Base-by-base conservation (phyloP, 2,888 invertebrate species). In the Melanchra persicariae region DNA sequence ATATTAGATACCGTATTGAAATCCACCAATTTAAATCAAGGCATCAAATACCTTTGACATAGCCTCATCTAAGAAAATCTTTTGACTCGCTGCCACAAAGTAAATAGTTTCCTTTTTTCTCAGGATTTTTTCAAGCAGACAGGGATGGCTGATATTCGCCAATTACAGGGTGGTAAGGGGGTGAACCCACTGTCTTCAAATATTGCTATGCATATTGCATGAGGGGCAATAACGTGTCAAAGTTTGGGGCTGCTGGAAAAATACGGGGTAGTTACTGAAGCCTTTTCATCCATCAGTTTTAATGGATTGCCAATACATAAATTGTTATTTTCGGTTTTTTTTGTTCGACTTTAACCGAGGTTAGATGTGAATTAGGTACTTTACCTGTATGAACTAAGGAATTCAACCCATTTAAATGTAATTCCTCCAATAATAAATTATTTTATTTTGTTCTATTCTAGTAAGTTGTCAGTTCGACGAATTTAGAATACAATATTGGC, bases 191-290 rank as follows among this genome's bases (percentile, higher is more conserved):
- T 90, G 88, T 85, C 87, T 85, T 87, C 87, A 88, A 87, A 91
- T 91, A 92, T 92, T 89, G 91, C 89, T 92, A 94, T 94, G 93
- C 92, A 94, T 94, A 94, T 93, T 94, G 92, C 93, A 94, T 93
- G 93, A 93, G 92, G 82, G 82, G 88, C 91, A 92, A 93, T 93
- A 93, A 91, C 90, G 90, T 91, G 93, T 91, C 91, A 91, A 92
- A 92, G 88, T 91, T 87, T 82, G 86, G 85, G 81, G 86, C 65
- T 59, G 49, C 43, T 72, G 63, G 62, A 72, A 79, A 83, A 85
- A 80, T 80, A 82, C 24, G 49, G 51, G n/a, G 43, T 40, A 51
- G 59, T 57, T 52, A 45, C 51, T 30, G 59, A 47, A 37, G 60
- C 65, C 47, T 71, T 73, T 74, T 66, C 49, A n/a, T 51, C 45